These are phyloP conservation scores for Xiphophorus couchianus DNA, from an alignment of 2,113 vertebrate species.

Conservation along the genomic window DNA sequence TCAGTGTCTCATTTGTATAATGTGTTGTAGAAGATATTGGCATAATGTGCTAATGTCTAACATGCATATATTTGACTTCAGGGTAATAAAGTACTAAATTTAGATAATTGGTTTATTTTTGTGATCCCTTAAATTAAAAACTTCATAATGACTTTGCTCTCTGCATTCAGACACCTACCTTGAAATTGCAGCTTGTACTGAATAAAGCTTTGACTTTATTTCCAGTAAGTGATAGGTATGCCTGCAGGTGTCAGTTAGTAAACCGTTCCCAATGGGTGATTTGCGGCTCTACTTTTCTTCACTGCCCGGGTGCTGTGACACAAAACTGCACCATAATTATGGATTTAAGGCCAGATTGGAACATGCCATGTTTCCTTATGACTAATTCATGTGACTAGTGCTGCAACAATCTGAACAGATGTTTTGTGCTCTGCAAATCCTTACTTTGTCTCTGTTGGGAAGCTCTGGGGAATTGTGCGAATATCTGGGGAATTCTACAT, in stretches of 20 bases:
- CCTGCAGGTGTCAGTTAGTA: constrained; percentile 50
- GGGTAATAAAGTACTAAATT: constrained; percentile 24
- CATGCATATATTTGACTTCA: constrained; percentile 37
- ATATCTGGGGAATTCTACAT: constrained; percentile 35
- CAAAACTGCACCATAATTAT: constrained; percentile 59
- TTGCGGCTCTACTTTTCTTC: constrained; percentile 53
- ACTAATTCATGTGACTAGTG: constrained; percentile 63
- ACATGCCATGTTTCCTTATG: constrained; percentile 61
- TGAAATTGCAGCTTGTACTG: constrained; percentile 41
- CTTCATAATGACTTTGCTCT: constrained; percentile 50
- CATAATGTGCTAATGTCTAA: not conserved
- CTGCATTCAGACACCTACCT: constrained; percentile 28
- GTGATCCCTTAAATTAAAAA: constrained; percentile 38
- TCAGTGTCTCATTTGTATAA: not conserved
- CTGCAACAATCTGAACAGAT: constrained; percentile 50
- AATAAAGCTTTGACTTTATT: constrained; percentile 52
- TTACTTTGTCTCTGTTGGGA: constrained; percentile 29
- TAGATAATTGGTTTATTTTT: constrained; percentile 41
- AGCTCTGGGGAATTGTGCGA: constrained; percentile 36
- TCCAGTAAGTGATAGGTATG: constrained; percentile 49
- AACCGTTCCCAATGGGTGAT: constrained; percentile 48
- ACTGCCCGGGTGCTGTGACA: constrained; percentile 40
- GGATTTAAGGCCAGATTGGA: constrained; percentile 68
- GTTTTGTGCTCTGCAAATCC: constrained; percentile 51
- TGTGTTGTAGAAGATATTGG: not conserved